Conservation (phyloP, 2,888 invertebrate genomes). For the Drosophila monieri region DNA sequence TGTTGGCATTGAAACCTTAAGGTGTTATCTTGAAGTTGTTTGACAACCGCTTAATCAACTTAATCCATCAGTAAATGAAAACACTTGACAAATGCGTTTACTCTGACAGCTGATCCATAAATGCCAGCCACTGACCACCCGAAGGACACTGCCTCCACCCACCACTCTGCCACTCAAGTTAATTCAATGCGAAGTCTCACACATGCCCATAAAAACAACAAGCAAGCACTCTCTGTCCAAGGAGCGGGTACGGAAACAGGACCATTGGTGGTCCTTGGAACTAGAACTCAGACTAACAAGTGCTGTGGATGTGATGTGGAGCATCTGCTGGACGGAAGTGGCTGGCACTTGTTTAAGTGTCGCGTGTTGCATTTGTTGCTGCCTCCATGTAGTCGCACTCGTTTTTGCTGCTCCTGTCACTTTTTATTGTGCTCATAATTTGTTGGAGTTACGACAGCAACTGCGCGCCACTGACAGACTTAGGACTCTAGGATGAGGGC, state of each 20-base stretch:
- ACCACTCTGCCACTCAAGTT: conserved; percentile 58
- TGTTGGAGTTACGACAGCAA: conserved; percentile 55
- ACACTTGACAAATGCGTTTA: conserved; percentile 47
- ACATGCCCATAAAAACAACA: conserved; percentile 26
- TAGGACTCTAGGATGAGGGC: neutral
- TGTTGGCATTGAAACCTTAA: neutral
- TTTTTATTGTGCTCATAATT: conserved; percentile 68
- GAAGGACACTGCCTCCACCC: conserved; percentile 10
- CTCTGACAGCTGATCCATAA: conserved; percentile 59
- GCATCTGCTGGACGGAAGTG: conserved; percentile 56
- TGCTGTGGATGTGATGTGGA: conserved; percentile 25
- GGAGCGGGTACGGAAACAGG: conserved; percentile 23
- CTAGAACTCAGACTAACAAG: conserved; percentile 17
- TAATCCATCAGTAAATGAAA: conserved; percentile 49
- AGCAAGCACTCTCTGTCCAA: conserved; percentile 35
- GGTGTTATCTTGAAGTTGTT: neutral
- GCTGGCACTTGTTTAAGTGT: conserved; percentile 55
- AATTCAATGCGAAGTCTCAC: conserved; percentile 61
- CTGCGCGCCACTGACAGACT: conserved; percentile 47
- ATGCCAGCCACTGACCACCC: conserved; percentile 62
- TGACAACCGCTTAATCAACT: conserved; percentile 6
- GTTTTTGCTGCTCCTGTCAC: conserved; percentile 42
- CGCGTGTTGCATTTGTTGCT: conserved; percentile 27
- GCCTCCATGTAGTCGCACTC: conserved; percentile 28
- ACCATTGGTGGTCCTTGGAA: conserved; percentile 11